Percentiles rank a stretch among this genome's conserved stretches.
These are phyloP conservation scores for Acrocephalus kingi DNA, from an alignment of 2,113 vertebrate species.

Conservation along the genomic window DNA sequence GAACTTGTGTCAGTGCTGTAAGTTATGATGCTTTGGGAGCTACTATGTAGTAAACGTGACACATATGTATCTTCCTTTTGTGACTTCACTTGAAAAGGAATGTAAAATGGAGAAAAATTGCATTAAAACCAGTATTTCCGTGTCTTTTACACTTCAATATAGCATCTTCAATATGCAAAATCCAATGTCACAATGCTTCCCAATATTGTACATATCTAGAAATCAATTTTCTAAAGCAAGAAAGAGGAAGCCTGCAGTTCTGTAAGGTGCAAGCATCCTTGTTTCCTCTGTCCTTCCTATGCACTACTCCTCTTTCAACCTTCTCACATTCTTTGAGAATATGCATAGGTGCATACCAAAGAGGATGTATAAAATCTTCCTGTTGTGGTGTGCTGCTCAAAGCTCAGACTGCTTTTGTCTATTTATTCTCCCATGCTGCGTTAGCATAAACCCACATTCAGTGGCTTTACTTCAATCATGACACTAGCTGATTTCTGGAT, in stretches of 20 bases:
- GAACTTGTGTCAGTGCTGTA: neutral
- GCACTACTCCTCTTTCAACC: neutral
- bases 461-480: neutral
- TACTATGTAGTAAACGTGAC: neutral
- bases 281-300: neutral
- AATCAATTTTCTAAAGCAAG: neutral
- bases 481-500: neutral
- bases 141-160: neutral
- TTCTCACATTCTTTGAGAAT: neutral
- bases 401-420: neutral
- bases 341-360: neutral
- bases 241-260: neutral
- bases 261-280: neutral
- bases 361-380: neutral
- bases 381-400: neutral
- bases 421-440: neutral
- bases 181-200: neutral
- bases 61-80: neutral
- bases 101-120: neutral
- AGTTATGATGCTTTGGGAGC: neutral
- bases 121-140: neutral
- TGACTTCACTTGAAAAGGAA: neutral
- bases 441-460: neutral
- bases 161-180: neutral
- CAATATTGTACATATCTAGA: neutral